Conservation (phyloP, 2,113 vertebrate genomes). For the Pluvianellus socialis region DNA sequence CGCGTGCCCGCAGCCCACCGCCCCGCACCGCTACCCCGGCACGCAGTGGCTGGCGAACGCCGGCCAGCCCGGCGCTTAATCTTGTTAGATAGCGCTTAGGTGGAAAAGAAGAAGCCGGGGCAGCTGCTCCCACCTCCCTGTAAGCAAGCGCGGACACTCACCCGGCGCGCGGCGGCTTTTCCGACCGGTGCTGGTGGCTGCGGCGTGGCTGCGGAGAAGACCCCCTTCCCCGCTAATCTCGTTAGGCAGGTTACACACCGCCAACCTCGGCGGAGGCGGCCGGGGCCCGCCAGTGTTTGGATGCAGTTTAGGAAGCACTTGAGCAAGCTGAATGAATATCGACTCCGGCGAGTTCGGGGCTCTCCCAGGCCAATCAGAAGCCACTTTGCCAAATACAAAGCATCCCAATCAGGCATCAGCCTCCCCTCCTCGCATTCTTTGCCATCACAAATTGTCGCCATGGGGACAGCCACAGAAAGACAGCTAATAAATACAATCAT, state of each 20-base stretch:
- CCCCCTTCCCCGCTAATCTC: constrained; percentile 64
- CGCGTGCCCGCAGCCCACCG: fast-evolving
- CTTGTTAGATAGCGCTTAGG: constrained; percentile 40
- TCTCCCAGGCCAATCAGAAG: constrained; percentile 97
- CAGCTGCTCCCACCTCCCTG: constrained; percentile 49
- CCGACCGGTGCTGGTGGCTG: constrained; percentile 35
- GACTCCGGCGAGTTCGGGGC: constrained; percentile 92
- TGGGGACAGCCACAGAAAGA: constrained; percentile 90
- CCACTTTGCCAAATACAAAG: constrained; percentile 94
- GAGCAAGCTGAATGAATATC: constrained; percentile 98
- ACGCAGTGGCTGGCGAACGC: background rate
- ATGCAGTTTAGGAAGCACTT: constrained; percentile 81
- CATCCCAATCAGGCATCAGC: constrained; percentile 90
- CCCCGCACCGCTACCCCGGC: background rate
- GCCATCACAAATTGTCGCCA: constrained; percentile 95
- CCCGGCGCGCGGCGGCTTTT: background rate
- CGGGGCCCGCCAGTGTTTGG: constrained; percentile 60
- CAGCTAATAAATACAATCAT: constrained; percentile 83
- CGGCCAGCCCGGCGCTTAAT: background rate
- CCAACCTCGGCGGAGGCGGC: constrained; percentile 69
- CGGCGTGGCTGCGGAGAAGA: constrained; percentile 2
- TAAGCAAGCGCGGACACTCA: constrained; percentile 13
- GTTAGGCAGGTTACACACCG: constrained; percentile 76
- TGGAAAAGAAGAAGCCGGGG: constrained; percentile 25
- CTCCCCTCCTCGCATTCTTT: constrained; percentile 97